Base-by-base conservation (phyloP, 1,140 invertebrate genomes). In the Drosophila obscura region DNA sequence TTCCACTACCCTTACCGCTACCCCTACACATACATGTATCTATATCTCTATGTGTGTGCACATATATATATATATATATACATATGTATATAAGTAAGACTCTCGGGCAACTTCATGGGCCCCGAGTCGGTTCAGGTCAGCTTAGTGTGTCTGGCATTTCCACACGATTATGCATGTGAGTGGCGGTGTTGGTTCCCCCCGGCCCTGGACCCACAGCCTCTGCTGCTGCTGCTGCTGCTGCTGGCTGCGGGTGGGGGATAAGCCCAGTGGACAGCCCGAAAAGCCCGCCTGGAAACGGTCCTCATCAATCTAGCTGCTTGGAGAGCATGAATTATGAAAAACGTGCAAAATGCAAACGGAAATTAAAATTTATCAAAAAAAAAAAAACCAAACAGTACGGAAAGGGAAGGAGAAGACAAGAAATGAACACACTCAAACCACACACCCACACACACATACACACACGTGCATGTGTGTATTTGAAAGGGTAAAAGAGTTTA, bases 341-440 rank as follows among this genome's bases (percentile, higher is more conserved):
- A 88, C 83, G 79, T 88, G 80, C 72, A 85, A 85, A 85, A 87
- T 89, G 76, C 83, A 88, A 88, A 88, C 83, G 83, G 83, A 88
- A 88, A 88, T 88, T 88, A 88, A 88, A 88, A 88, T 88, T 59
- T 88, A 85, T 87, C 19, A 60, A 67, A 63, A 76, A 74, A 75
- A 82, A 63, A 50, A 57, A 49, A 22, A 51, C 8, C 60, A 16
- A n/a, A 59, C 19, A 35, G 49, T 9, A 16, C 22, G 11, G 35
- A 11, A 39, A 43, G 19, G 49, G 46, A 52, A 19, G 26, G 31
- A 41, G 24, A 48, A 50, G 65, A 46, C 24, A 71, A 35, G 44
- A 41, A 57, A 48, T 62, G 61, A 53, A 53, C 51, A 31, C 51
- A 31, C 31, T 35, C 65, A 61, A 60, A 77, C 61, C 68, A 19